Base-by-base conservation (phyloP, 1,140 invertebrate species). In the Brachystomella parvula region DNA sequence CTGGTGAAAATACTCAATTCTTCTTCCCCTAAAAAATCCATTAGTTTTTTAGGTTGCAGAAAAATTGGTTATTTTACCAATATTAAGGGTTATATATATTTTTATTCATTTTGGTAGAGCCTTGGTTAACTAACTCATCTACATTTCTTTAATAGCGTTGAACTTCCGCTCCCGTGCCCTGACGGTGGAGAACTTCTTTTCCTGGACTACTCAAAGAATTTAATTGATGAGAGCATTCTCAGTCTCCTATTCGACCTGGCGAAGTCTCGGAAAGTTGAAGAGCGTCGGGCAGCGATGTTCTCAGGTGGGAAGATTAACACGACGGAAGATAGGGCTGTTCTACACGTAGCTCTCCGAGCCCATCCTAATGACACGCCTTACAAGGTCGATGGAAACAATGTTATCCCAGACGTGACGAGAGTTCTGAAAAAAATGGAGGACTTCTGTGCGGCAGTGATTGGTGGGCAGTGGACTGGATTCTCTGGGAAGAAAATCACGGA, bases 131-230 rank as follows among this genome's bases (percentile, higher is more conserved):
- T 31, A 2, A 21, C 19, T 19, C 21, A 49, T 32, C 32, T 28
- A 26, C 28, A 2, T 63, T 57, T 30, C 3, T 57, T 56, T 9
- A 17, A 29, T 33, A 73, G 71, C n/a, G 15, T 73, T 15, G 66
- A 73, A 62, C 33, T 71, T 19, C 44, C 65, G 15, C 53, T 69
- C n/a, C 66, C 66, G 19, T 68, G 67, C 47, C 58, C 66, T 31
- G 66, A 73, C 53, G 71, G 65, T 17, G 71, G 71, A 30, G 70
- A 67, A 3, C 69, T 66, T 17, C 32, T 99, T 76, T 81, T 98
- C 29, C 74, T 93, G 68, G 96, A 99, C 81, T 99, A 89, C 79
- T 99, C 96, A 15, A 99, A 99, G 79, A 99, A 99, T 79, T 82
- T 94, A 21, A 83, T 98, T 61, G 86, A 91, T 76, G 84, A 89